Percentiles rank a stretch among this genome's conserved stretches.
phyloP scores from a whole-genome alignment of 2,797 vertebrate genomes.

The Hirundo rustica region DNA sequence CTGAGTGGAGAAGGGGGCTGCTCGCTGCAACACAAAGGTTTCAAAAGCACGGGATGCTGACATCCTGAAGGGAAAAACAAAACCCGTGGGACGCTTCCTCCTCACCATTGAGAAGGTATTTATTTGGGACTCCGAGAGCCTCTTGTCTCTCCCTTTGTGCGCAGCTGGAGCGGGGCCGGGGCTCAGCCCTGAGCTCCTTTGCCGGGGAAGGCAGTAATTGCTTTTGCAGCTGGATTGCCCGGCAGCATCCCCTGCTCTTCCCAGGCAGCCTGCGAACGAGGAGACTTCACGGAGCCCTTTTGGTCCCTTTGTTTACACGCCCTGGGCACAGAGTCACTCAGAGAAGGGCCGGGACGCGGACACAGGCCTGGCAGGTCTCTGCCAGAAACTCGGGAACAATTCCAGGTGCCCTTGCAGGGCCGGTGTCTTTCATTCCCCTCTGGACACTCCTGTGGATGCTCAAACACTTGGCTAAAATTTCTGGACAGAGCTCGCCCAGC shows the following conservation, averaged over 20 bases:
- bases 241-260: background rate
- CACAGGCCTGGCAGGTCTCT: background rate
- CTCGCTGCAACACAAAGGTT: background rate
- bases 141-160: background rate
- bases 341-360: background rate
- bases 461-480: background rate
- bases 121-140: background rate
- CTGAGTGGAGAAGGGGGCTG: background rate
- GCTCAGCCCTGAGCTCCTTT: background rate
- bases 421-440: background rate
- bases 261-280: background rate
- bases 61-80: background rate
- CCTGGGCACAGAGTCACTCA: background rate
- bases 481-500: background rate
- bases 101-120: background rate
- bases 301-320: background rate
- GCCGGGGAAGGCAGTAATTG: background rate
- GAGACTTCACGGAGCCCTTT: background rate
- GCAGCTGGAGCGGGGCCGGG: background rate
- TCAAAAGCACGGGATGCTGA: background rate
- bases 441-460: background rate
- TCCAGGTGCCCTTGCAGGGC: background rate
- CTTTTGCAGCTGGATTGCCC: slow-evolving; percentile 30
- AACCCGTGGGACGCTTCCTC: background rate
- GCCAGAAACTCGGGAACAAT: background rate